These are phyloP conservation scores for Drosophila erecta DNA, from an alignment of 1,140 invertebrate genomes.

Conservation along the genomic window DNA sequence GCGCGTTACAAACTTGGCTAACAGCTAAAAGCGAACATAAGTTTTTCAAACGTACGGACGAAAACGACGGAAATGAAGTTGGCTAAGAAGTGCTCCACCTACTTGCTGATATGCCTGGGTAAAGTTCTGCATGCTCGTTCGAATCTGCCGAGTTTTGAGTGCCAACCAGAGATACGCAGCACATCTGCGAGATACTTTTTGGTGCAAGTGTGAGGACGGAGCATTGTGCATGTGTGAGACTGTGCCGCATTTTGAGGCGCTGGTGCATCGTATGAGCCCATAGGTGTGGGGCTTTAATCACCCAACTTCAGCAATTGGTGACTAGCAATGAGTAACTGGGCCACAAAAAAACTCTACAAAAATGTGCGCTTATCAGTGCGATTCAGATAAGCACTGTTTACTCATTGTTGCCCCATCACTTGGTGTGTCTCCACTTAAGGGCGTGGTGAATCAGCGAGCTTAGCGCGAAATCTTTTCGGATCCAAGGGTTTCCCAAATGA, in stretches of 20 bases:
- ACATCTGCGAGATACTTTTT: constrained; percentile 5
- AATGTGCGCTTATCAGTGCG: constrained; percentile 63
- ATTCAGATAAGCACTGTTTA: constrained; percentile 66
- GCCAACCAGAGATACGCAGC: constrained; percentile 2
- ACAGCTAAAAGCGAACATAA: constrained; percentile 40
- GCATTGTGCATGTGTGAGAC: constrained; percentile 10
- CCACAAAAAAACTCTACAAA: constrained; percentile 54
- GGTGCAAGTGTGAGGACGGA: constrained; percentile 3
- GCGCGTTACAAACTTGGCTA: constrained; percentile 53
- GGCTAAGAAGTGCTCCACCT: constrained; percentile 77
- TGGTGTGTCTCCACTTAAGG: constrained; percentile 31
- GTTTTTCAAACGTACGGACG: constrained; percentile 44
- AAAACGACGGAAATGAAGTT: constrained; percentile 72
- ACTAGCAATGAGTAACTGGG: constrained; percentile 57
- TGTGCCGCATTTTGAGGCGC: constrained; percentile 12
- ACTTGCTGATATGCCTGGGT: constrained; percentile 81
- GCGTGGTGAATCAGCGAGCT: constrained; percentile 37
- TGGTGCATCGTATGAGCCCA: background rate
- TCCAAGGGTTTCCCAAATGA: background rate
- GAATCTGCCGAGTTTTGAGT: constrained; percentile 18
- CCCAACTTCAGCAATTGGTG: constrained; percentile 35
- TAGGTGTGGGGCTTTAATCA: constrained; percentile 15
- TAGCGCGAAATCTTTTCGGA: background rate
- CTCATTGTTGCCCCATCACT: constrained; percentile 59
- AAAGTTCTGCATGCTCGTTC: constrained; percentile 56